Conservation (phyloP, 2,113 vertebrate genomes). For the Formicarius rufipectus region DNA sequence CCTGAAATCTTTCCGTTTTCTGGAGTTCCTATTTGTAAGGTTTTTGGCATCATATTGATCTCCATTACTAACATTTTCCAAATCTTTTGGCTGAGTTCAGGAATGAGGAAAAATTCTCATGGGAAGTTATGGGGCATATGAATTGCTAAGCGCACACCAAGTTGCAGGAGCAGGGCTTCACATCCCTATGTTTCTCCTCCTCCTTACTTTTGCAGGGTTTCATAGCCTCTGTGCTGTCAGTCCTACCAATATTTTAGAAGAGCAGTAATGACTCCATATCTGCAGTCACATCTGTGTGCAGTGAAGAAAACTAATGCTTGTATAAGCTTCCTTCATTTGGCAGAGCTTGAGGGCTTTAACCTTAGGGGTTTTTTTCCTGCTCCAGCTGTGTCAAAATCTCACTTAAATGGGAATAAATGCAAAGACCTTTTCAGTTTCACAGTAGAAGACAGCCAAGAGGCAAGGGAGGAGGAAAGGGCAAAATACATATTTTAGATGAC, state of each 20-base stretch:
- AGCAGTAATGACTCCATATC: background rate
- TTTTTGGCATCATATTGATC: background rate
- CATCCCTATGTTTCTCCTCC: background rate
- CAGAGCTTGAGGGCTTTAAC: background rate
- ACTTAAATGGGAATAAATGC: background rate
- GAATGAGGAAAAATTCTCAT: background rate
- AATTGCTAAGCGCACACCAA: rapidly evolving
- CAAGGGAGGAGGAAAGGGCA: background rate
- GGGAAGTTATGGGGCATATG: background rate
- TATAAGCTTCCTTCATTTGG: background rate
- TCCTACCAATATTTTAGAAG: background rate
- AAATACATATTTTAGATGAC: background rate
- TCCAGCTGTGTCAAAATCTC: background rate
- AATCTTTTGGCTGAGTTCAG: background rate
- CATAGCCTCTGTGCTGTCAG: background rate
- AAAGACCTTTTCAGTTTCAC: background rate
- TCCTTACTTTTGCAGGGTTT: background rate
- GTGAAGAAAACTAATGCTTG: background rate
- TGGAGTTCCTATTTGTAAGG: background rate
- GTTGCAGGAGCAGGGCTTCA: background rate
- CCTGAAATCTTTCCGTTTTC: background rate
- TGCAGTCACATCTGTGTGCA: background rate
- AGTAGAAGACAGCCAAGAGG: background rate
- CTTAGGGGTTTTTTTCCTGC: background rate
- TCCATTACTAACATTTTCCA: background rate